A percentile compares a stretch with the other conserved stretches of the same genome.
These are phyloP conservation scores for Hirtodrosophila cameraria DNA, from an alignment of 2,888 invertebrate species.

Conservation along the genomic window DNA sequence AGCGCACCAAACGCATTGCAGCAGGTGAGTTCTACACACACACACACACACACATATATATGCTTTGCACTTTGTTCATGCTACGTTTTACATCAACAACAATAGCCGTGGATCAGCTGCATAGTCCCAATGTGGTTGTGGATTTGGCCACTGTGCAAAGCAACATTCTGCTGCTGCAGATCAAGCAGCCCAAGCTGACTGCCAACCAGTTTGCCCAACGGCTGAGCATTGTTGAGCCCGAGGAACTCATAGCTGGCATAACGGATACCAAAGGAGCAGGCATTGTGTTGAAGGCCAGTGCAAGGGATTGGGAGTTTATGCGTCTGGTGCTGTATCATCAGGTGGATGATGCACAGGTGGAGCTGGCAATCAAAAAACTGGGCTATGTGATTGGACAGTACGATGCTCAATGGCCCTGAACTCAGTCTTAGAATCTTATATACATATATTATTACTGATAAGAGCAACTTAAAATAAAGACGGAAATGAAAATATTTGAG, in stretches of 20 bases:
- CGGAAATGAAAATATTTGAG: conserved; percentile 1
- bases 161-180: conserved; percentile 90
- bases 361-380: conserved; percentile 89
- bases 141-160: conserved; percentile 88
- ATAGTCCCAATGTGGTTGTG: conserved; percentile 87
- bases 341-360: conserved; percentile 88
- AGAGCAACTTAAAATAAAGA: not conserved
- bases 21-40: conserved; percentile 86
- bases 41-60: no score
- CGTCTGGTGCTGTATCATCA: conserved; percentile 90
- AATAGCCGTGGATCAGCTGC: conserved; percentile 87
- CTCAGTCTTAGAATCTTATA: not conserved
- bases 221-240: conserved; percentile 84
- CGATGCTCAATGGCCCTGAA: conserved; percentile 79
- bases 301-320: conserved; percentile 86
- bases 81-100: not conserved
- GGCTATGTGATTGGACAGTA: conserved; percentile 88
- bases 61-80: not conserved
- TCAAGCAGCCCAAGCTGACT: conserved; percentile 85
- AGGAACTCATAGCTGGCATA: conserved; percentile 85
- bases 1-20: conserved; percentile 88
- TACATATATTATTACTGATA: not conserved
- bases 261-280: conserved; percentile 81
- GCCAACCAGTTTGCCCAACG: conserved; percentile 86
- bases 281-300: conserved; percentile 86